These are phyloP conservation scores for Capra hircus DNA, from an alignment of 2,113 vertebrate genomes.

Conservation along the genomic window DNA sequence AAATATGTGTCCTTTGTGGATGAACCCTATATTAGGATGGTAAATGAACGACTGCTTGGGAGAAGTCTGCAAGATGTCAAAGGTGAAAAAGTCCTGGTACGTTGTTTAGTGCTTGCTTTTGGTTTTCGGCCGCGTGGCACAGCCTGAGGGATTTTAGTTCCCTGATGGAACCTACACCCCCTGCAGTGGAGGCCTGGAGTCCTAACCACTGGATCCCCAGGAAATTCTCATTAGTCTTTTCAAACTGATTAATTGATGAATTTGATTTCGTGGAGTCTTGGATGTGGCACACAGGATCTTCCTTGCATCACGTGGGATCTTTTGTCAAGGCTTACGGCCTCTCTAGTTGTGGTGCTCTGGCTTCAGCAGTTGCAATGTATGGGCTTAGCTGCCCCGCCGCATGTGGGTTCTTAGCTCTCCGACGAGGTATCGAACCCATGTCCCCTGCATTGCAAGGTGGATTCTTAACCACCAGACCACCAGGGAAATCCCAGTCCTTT, in stretches of 20 bases:
- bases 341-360: neutral
- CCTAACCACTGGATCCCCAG: neutral
- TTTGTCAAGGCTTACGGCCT: accelerated
- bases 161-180: neutral
- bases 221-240: neutral
- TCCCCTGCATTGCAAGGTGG: neutral
- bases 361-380: neutral
- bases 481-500: neutral
- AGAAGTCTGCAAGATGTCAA: constrained; percentile 81
- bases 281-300: neutral
- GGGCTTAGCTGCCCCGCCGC: neutral
- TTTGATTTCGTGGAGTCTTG: neutral
- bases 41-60: constrained; percentile 77
- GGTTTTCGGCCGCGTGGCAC: accelerated
- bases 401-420: neutral
- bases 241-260: neutral
- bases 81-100: constrained; percentile 72
- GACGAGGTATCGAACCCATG: neutral
- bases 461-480: neutral
- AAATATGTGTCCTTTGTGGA: constrained; percentile 87
- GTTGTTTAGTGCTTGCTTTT: constrained; percentile 14
- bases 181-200: neutral
- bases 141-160: neutral
- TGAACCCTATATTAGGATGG: constrained; percentile 78
- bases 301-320: neutral